Evolutionary conservation across 2,888 invertebrate species (phyloP).

Genomic region (Entomobrya proxima): DNA sequence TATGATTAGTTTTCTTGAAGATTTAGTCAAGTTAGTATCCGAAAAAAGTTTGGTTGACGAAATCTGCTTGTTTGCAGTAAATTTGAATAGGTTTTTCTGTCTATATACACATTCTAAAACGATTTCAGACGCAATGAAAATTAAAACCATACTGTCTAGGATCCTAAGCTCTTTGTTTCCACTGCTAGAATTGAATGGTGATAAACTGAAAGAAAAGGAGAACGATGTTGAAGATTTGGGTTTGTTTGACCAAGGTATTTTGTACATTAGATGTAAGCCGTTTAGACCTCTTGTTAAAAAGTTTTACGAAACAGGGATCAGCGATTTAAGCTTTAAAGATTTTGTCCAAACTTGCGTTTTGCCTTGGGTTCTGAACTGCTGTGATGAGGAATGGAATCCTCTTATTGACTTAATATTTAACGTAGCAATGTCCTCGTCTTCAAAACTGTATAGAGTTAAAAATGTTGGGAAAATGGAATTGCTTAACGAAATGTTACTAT

Average conservation of each 20-base stretch:
- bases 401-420: constrained; percentile 48
- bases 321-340: background rate
- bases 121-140: constrained; percentile 2
- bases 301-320: background rate
- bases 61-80: background rate
- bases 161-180: background rate
- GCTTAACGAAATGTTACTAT: constrained; percentile 21
- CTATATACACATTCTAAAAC: constrained; percentile 3
- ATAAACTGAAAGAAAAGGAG: background rate
- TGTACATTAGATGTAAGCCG: constrained; percentile 5
- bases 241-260: constrained; percentile 13
- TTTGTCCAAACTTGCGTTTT: background rate
- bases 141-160: background rate
- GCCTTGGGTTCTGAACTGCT: constrained; percentile 37
- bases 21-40: background rate
- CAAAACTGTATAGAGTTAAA: background rate
- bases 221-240: constrained; percentile 4
- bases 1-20: background rate
- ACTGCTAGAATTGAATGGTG: background rate
- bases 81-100: constrained; percentile 35
- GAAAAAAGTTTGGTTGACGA: background rate
- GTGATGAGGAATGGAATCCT: constrained; percentile 46
- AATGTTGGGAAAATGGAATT: constrained; percentile 27
- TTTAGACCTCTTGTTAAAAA: constrained; percentile 11
- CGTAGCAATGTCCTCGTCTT: background rate